Percentiles rank a stretch among this genome's conserved stretches.
Conservation (phyloP, 2,797 vertebrate genomes). For the Spinus pinus region DNA sequence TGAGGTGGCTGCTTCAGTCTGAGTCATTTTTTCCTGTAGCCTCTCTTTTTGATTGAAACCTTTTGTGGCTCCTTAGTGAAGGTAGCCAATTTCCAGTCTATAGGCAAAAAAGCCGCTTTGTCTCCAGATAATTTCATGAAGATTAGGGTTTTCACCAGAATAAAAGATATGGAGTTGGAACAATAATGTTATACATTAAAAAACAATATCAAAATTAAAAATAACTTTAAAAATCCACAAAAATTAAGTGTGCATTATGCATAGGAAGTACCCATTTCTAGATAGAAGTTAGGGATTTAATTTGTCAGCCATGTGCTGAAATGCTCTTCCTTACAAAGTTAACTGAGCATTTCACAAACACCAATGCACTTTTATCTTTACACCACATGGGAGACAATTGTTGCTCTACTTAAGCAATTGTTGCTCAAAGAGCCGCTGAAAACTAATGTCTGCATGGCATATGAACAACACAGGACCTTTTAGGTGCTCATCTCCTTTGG, state of each 20-base stretch:
- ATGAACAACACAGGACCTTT: background rate
- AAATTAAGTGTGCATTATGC: background rate
- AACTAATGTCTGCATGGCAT: fast-evolving
- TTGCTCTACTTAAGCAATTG: background rate
- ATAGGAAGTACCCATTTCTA: background rate
- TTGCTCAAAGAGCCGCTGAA: background rate
- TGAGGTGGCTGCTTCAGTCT: background rate
- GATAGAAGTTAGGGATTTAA: background rate
- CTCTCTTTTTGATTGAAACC: background rate
- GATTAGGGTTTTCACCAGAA: background rate
- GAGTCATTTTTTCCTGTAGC: background rate
- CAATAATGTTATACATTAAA: background rate
- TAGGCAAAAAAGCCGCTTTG: background rate
- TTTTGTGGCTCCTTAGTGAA: background rate
- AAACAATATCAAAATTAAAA: background rate
- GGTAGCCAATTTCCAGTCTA: background rate
- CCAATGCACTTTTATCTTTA: background rate
- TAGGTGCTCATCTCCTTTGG: background rate
- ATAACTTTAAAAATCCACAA: fast-evolving
- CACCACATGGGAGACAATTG: background rate
- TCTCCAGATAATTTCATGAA: background rate
- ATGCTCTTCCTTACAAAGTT: background rate
- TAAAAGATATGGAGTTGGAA: background rate
- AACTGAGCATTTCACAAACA: background rate
- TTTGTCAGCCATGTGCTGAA: background rate